Evolutionary conservation across 2,888 invertebrate genomes (phyloP).

Genomic region (Masnerella sp.): DNA sequence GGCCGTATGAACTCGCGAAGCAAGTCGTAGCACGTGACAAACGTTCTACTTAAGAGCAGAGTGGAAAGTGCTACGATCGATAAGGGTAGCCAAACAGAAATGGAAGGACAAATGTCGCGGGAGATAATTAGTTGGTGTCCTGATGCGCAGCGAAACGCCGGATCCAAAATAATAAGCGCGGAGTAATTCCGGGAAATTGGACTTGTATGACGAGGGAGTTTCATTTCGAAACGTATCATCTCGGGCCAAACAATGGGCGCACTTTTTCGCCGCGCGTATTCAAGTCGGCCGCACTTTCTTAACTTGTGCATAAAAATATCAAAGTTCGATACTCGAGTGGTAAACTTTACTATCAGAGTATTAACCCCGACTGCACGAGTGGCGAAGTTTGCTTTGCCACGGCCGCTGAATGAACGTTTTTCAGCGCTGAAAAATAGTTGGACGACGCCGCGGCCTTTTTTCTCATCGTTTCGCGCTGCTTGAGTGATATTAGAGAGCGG

Average conservation of each 20-base stretch:
- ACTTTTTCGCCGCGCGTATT: slow-evolving; percentile 25
- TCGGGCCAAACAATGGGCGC: slow-evolving; percentile 18
- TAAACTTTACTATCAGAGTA: slow-evolving; percentile 45
- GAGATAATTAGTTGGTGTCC: too few species aligned
- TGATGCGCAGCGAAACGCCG: too few species aligned
- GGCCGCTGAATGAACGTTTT: slow-evolving; percentile 31
- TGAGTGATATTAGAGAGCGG: slow-evolving; percentile 36
- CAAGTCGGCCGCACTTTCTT: slow-evolving; percentile 29
- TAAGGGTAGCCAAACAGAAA: too few species aligned
- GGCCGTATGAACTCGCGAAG: too few species aligned
- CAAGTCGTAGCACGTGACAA: too few species aligned
- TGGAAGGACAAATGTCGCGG: too few species aligned
- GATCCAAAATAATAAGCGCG: too few species aligned
- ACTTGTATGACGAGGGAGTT: too few species aligned
- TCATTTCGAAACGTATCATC: background rate
- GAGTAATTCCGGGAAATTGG: too few species aligned
- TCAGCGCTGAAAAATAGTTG: slow-evolving; percentile 36
- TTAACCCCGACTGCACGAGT: slow-evolving; percentile 20
- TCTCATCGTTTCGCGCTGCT: slow-evolving; percentile 41
- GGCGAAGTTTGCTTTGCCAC: slow-evolving; percentile 20
- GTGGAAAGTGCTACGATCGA: too few species aligned
- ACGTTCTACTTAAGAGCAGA: too few species aligned
- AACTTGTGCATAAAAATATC: slow-evolving; percentile 38
- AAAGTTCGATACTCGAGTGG: slow-evolving; percentile 34
- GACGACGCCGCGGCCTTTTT: slow-evolving; percentile 33